Evolutionary conservation across 2,113 vertebrate species (phyloP).

Genomic region (Sula dactylatra): DNA sequence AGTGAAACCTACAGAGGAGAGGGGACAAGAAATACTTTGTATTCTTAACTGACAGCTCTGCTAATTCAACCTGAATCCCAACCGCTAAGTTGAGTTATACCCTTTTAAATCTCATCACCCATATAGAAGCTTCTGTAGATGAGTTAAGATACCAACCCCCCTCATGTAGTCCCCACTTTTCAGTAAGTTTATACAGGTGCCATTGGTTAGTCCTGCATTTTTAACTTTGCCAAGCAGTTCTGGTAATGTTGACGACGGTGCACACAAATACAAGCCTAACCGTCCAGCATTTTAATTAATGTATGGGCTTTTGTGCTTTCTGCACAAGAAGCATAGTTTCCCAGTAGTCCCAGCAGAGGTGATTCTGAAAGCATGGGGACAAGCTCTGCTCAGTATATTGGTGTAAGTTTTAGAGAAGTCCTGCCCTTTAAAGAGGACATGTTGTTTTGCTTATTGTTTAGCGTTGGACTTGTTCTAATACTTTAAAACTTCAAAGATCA

Average conservation of each 20-base stretch:
- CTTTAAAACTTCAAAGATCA: background rate
- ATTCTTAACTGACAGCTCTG: background rate
- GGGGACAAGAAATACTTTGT: background rate
- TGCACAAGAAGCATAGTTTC: background rate
- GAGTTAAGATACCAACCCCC: background rate
- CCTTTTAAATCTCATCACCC: background rate
- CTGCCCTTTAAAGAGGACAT: background rate
- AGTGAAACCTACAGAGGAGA: background rate
- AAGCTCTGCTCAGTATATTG: background rate
- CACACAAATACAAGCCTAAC: background rate
- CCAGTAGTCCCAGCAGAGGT: background rate
- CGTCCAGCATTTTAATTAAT: background rate
- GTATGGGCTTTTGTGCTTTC: background rate
- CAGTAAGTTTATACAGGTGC: background rate
- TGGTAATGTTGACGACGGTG: background rate
- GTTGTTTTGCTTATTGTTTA: background rate
- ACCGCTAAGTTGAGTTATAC: background rate
- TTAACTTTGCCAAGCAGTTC: background rate
- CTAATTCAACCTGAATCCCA: background rate
- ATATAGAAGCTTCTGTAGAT: background rate
- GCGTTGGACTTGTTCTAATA: background rate
- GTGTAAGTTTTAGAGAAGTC: background rate
- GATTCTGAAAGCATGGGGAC: background rate
- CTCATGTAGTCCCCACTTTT: background rate
- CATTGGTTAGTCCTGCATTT: background rate